These are phyloP conservation scores for Catamblyrhynchus diadema DNA, from an alignment of 2,797 vertebrate genomes.

Conservation along the genomic window DNA sequence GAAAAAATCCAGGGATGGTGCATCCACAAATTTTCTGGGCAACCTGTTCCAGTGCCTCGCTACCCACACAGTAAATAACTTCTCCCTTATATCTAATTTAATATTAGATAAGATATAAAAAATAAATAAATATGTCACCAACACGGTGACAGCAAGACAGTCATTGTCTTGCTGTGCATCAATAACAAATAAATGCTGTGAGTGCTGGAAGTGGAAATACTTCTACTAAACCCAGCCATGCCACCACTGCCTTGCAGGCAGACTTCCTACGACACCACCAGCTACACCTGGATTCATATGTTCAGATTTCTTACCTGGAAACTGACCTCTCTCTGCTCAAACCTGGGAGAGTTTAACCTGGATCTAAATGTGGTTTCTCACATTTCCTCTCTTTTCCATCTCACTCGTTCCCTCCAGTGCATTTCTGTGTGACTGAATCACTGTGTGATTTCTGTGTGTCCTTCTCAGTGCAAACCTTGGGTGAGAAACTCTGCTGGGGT, in stretches of 20 bases:
- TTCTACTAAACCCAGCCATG: background rate
- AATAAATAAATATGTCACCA: background rate
- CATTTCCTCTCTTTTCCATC: background rate
- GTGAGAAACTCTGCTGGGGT: background rate
- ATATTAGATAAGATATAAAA: background rate
- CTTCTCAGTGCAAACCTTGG: no score
- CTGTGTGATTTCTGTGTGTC: background rate
- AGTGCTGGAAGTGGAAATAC: background rate
- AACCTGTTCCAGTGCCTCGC: background rate
- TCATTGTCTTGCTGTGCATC: background rate
- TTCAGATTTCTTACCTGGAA: background rate
- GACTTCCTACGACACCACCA: background rate
- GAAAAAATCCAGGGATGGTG: background rate
- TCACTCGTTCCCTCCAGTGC: background rate
- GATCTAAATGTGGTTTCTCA: background rate
- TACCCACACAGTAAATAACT: background rate
- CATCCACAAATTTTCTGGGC: background rate
- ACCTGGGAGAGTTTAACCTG: background rate
- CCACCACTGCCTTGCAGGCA: background rate
- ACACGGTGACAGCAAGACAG: background rate
- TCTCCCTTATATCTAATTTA: background rate
- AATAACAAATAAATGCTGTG: background rate
- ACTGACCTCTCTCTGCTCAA: background rate
- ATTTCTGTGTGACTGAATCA: background rate
- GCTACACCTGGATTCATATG: accelerated